Evolutionary conservation across 53 echinoderm and acorn worm genomes (phyloP), one percentile per base, ranked within the genome.

Genomic region (Arbacia lixula): DNA sequence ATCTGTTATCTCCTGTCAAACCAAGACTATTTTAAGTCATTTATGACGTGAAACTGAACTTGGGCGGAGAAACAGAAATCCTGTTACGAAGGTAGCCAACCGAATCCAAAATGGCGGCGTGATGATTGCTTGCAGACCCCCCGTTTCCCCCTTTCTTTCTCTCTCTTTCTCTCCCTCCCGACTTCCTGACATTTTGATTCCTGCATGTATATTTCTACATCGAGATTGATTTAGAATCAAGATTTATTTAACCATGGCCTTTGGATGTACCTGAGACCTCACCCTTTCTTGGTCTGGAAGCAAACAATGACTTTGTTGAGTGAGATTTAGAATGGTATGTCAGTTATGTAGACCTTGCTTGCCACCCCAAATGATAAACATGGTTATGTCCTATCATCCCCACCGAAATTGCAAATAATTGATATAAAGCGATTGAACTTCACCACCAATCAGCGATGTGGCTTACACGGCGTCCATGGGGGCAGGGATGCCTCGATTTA

Each of bases 31-130:
- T 53, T 74, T 74, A 74, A 74, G 51, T 74, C 20, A 11, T 32
- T 25, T 74, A 21, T 74, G 74, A 74, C 74, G 74, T 74, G 30
- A 74, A 74, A 74, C 31, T 74, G 74, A 74, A 74, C 74, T 74
- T 74, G 74, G 74, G 74, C 74, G 74, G 74, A 53, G 74, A 53
- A 41, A 12, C 69, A 27, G 53, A 30, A 74, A 31, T 53, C 53
- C 74, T 53, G 74, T 74, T 74, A 51, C 74, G 74, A 53, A 43
- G 26, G 74, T 53, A 74, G 54, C 29, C 51, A 74, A 53, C 51
- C 74, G 35, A 74, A 74, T 19, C 74, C 74, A 53, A 52, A 53
- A 53, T 74, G 52, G 74, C 51, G 53, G 34, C 49, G 52, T 28
- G 74, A 74, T 53, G 74, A 74, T 69, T 69, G 69, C 69, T 10